Percentiles rank a stretch among this genome's conserved stretches.
Evolutionary conservation across 2,113 vertebrate species (phyloP).

Genomic region (Onychostoma macrolepis): DNA sequence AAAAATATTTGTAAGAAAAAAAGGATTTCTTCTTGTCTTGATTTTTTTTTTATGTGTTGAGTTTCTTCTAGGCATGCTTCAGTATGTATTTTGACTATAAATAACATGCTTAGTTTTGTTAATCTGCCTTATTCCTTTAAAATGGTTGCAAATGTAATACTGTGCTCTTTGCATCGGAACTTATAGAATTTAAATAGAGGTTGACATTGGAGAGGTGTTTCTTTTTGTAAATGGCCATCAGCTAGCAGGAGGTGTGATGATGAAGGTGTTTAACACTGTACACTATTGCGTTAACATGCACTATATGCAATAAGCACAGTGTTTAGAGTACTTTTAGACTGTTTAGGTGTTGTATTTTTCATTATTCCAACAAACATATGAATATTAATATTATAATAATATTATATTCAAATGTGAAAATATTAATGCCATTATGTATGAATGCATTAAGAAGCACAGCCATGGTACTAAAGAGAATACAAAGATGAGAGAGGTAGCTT

Average conservation of each 20-base stretch:
- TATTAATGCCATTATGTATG: slow-evolving; percentile 25
- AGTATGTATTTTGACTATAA: slow-evolving; percentile 59
- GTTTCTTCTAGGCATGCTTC: slow-evolving; percentile 64
- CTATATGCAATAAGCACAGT: slow-evolving; percentile 66
- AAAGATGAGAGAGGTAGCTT: slow-evolving; percentile 59
- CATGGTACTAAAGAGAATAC: slow-evolving; percentile 45
- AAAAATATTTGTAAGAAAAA: slow-evolving; percentile 71
- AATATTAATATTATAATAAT: slow-evolving; percentile 29
- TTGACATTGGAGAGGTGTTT: slow-evolving; percentile 47
- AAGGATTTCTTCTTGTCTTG: slow-evolving; percentile 48
- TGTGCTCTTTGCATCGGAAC: slow-evolving; percentile 72
- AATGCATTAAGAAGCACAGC: slow-evolving; percentile 50
- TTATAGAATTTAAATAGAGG: slow-evolving; percentile 48
- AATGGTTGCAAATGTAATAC: slow-evolving; percentile 82
- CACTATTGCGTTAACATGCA: slow-evolving; percentile 59
- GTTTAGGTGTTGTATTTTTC: slow-evolving; percentile 33
- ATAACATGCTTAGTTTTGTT: slow-evolving; percentile 58
- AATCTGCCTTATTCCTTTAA: slow-evolving; percentile 69
- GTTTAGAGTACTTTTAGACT: slow-evolving; percentile 40
- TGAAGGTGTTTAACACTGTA: slow-evolving; percentile 47
- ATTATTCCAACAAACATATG: not conserved
- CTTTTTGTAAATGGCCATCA: slow-evolving; percentile 66
- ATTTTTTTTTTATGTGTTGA: slow-evolving; percentile 46
- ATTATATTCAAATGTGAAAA: slow-evolving; percentile 27
- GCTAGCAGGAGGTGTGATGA: slow-evolving; percentile 49